A percentile compares a stretch with the other conserved stretches of the same genome.
phyloP scores from a whole-genome alignment of 2,888 invertebrate genomes.

The Tenthredo amoena region DNA sequence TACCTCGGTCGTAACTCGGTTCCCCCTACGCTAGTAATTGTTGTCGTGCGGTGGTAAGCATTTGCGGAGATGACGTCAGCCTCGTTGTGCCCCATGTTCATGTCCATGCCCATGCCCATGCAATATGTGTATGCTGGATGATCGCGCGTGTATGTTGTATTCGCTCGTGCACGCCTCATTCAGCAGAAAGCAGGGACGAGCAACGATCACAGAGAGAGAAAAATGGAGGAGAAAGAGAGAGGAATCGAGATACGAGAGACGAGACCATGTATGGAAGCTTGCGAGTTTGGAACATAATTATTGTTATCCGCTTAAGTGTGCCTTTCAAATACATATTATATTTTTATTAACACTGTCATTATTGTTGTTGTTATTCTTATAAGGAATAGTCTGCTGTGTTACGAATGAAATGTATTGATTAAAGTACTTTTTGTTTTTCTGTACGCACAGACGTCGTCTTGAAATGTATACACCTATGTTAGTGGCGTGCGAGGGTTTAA shows the following conservation, averaged over 20 bases:
- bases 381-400: not conserved
- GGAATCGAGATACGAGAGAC: conserved; percentile 40
- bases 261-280: conserved; percentile 50
- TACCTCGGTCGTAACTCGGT: conserved; percentile 19
- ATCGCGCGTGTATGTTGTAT: conserved; percentile 9
- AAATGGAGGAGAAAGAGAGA: conserved; percentile 19
- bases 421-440: not conserved
- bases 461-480: not conserved
- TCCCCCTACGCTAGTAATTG: not conserved
- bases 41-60: conserved; percentile 16
- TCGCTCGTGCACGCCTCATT: conserved; percentile 44
- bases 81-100: conserved; percentile 13
- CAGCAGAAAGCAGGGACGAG: conserved; percentile 21
- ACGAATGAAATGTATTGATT: not conserved
- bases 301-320: not conserved
- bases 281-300: conserved; percentile 36
- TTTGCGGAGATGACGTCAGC: conserved; percentile 48
- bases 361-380: not conserved
- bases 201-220: not conserved
- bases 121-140: conserved; percentile 1
- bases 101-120: not conserved
- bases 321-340: conserved; percentile 4
- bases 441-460: not conserved
- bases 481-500: not conserved
- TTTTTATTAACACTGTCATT: not conserved